phyloP scores from a whole-genome alignment of 2,113 vertebrate species.

The Melanerpes formicivorus region DNA sequence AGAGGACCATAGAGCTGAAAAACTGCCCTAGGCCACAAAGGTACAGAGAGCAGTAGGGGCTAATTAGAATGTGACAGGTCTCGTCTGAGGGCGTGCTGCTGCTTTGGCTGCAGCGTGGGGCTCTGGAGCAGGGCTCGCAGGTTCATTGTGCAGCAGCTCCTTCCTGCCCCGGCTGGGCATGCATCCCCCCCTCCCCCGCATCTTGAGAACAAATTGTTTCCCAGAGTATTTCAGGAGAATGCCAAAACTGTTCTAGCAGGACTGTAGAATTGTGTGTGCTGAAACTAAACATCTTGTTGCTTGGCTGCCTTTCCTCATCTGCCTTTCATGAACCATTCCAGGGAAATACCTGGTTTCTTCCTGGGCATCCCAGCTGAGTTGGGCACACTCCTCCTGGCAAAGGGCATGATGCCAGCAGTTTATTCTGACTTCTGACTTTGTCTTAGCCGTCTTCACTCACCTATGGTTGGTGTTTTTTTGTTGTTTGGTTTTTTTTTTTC shows the following conservation, averaged over 20 bases:
- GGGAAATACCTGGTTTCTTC: background rate
- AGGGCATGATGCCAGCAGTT: background rate
- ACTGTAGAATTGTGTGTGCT: rapidly evolving
- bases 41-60: too few species aligned
- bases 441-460: background rate
- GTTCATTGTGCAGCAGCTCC: rapidly evolving
- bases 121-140: background rate
- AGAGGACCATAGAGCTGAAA: background rate
- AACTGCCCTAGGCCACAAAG: too few species aligned
- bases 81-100: rapidly evolving
- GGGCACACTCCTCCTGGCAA: rapidly evolving
- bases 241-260: background rate
- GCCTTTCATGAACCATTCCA: background rate
- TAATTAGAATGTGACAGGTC: too few species aligned
- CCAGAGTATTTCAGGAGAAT: background rate
- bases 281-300: background rate
- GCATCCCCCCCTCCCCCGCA: rapidly evolving
- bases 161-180: background rate
- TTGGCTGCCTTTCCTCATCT: background rate
- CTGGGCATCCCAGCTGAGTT: background rate
- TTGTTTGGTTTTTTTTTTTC: background rate
- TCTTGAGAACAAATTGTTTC: background rate
- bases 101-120: background rate
- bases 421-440: background rate
- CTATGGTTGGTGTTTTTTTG: background rate